A percentile compares a stretch with the other conserved stretches of the same genome.
Evolutionary conservation across 2,113 vertebrate genomes (phyloP).

Genomic region (Chamaetylas fuelleborni): DNA sequence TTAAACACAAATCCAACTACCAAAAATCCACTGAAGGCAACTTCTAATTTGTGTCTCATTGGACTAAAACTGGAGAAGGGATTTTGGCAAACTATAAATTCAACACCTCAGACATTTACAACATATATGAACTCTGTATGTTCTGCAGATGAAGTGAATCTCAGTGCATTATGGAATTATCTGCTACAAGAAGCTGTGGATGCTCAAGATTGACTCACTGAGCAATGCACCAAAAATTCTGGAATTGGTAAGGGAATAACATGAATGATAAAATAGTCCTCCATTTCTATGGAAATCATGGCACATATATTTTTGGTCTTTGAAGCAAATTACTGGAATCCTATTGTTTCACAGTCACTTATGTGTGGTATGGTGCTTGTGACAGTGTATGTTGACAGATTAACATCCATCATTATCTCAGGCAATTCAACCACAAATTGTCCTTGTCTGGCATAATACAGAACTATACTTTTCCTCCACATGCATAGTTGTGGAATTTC

Average conservation of each 20-base stretch:
- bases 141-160: not conserved
- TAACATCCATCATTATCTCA: not conserved
- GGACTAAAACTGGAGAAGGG: not conserved
- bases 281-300: not conserved
- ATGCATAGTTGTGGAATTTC: not conserved
- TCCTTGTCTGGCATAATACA: not conserved
- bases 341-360: not conserved
- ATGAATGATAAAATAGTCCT: not conserved
- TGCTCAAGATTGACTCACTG: not conserved
- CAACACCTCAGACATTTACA: not conserved
- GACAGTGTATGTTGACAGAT: not conserved
- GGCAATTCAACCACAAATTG: not conserved
- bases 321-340: not conserved
- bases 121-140: not conserved
- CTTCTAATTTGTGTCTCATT: not conserved
- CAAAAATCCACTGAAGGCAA: not conserved
- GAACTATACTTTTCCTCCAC: not conserved
- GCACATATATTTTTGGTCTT: rapidly evolving
- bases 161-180: not conserved
- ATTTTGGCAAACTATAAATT: not conserved
- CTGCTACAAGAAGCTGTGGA: not conserved
- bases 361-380: not conserved
- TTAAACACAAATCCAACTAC: not conserved
- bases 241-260: not conserved
- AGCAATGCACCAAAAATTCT: not conserved